Base-by-base conservation (phyloP, 2,888 invertebrate genomes). In the Apantesis nais region DNA sequence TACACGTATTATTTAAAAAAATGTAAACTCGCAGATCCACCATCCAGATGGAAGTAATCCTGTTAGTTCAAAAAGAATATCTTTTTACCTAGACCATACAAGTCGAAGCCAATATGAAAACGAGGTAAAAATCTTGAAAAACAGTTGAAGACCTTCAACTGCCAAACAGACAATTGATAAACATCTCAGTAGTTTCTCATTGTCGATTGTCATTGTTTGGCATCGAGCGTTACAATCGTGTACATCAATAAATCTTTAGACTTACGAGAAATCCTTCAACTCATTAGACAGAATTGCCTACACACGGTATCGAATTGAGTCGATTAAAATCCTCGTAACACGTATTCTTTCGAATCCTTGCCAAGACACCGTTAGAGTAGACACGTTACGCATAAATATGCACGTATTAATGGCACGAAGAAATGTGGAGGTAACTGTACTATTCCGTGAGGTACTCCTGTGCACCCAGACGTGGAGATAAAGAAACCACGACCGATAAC, bases 331-430 rank as follows among this genome's bases (percentile, higher is more conserved):
- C 75, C 80, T 80, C 76, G 82, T 83, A 84, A 83, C 89, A 90
- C 86, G 86, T 89, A 88, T 87, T 86, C 83, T 86, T 88, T 88
- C 78, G 85, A 90, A 88, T 93, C 93, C 93, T 93, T 91, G 83
- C 85, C 80, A 82, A 81, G 80, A 83, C 88, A 90, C 94, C 94
- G 94, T 93, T 94, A 94, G 76, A 81, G 79, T 80, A 90, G 89
- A 90, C 93, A 91, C 89, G 94, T 86, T 88, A 90, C 89, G 94
- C 94, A 94, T 94, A 93, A 93, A 91, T 94, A 93, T 94, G 90
- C 92, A 91, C 88, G 88, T 92, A 90, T 90, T 91, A 92, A 89
- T 92, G 89, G 89, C 91, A 91, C 89, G 90, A 90, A 90, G 87
- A 84, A 86, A 86, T 89, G 90, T 92, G 89, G 87, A 85, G 84